Evolutionary conservation across 2,797 vertebrate genomes (phyloP).

Genomic region (Microchirus variegatus): DNA sequence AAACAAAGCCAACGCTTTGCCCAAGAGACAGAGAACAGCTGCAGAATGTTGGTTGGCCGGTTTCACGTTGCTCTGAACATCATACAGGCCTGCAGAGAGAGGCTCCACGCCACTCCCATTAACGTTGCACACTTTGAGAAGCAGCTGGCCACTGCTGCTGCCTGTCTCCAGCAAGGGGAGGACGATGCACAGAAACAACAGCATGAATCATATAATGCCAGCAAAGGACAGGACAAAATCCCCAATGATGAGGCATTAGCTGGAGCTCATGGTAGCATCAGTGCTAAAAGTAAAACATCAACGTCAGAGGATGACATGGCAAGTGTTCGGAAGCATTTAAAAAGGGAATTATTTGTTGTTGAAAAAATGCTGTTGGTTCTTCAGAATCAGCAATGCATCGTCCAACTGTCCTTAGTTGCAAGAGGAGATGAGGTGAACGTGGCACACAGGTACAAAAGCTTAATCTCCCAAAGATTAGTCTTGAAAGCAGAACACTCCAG

Average conservation of each 20-base stretch:
- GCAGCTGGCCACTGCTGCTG: conserved; percentile 52
- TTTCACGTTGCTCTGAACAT: conserved; percentile 82
- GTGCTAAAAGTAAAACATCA: conserved; percentile 55
- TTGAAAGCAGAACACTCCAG: conserved; percentile 38
- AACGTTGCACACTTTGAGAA: conserved; percentile 59
- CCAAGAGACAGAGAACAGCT: conserved; percentile 73
- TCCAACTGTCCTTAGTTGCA: conserved; percentile 60
- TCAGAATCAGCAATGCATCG: conserved; percentile 72
- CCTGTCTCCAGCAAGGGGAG: conserved; percentile 70
- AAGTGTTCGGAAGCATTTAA: conserved; percentile 64
- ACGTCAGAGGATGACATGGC: conserved; percentile 30
- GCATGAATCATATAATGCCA: conserved; percentile 45
- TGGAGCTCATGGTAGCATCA: conserved; percentile 54
- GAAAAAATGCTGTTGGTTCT: conserved; percentile 85
- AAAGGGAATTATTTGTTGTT: conserved; percentile 84
- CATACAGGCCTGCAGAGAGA: conserved; percentile 82
- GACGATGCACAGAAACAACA: conserved; percentile 62
- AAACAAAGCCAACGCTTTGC: conserved; percentile 78
- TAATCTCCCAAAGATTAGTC: conserved; percentile 78
- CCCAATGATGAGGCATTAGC: conserved; percentile 52
- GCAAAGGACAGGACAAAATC: conserved; percentile 56
- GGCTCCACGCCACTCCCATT: conserved; percentile 63
- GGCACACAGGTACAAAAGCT: conserved; percentile 60
- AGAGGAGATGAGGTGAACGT: conserved; percentile 47
- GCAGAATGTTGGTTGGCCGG: conserved; percentile 77